Evolutionary conservation across 1,140 invertebrate genomes (phyloP).

Genomic region (Leptinotarsa texana): DNA sequence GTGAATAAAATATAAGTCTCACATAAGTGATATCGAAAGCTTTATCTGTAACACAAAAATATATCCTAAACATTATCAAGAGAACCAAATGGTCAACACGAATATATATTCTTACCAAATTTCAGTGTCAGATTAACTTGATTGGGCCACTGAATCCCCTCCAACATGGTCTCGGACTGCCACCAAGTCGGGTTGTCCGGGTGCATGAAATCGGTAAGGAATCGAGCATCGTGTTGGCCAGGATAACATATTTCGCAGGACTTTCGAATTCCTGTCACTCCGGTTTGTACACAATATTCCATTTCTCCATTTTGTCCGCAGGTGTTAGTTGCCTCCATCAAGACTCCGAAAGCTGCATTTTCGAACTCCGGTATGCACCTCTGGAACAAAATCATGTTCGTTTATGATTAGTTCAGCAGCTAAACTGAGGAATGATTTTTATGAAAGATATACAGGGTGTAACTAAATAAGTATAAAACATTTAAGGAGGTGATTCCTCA

Average conservation of each 20-base stretch:
- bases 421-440: too few species aligned
- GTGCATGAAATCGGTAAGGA: slow-evolving; percentile 87
- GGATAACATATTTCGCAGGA: slow-evolving; percentile 68
- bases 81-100: not conserved
- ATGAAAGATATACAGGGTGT: too few species aligned
- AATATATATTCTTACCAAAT: slow-evolving; percentile 69
- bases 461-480: too few species aligned
- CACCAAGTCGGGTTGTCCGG: slow-evolving; percentile 94
- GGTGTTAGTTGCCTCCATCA: slow-evolving; percentile 93
- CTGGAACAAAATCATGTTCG: slow-evolving; percentile 60
- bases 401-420: not conserved
- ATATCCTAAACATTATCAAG: not conserved
- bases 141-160: slow-evolving; percentile 90
- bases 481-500: too few species aligned
- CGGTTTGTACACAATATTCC: slow-evolving; percentile 90
- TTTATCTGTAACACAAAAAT: slow-evolving; percentile 75
- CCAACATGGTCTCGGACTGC: slow-evolving; percentile 97
- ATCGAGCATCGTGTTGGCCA: slow-evolving; percentile 74
- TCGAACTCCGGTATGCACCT: slow-evolving; percentile 94
- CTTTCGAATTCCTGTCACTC: slow-evolving; percentile 60
- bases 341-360: slow-evolving; percentile 88
- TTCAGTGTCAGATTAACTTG: slow-evolving; percentile 91
- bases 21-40: slow-evolving; percentile 97
- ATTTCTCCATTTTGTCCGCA: slow-evolving; percentile 80
- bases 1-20: slow-evolving; percentile 89